Evolutionary conservation across 2,888 invertebrate genomes (phyloP), one percentile per base, ranked within the genome.

Genomic region (Malthinus flaveolus): DNA sequence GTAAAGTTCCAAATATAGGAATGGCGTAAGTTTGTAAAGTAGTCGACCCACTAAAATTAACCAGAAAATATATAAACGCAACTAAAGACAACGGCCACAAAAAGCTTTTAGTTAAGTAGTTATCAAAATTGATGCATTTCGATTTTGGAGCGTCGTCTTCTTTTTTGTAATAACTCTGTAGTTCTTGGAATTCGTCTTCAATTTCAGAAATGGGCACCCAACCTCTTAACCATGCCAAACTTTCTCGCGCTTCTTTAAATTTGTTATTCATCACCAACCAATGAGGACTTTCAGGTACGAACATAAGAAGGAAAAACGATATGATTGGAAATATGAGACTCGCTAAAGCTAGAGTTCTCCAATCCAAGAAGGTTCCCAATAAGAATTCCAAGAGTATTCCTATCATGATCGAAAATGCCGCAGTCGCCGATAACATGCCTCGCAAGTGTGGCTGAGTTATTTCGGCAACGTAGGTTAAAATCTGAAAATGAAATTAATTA

Each of bases 401-500:
- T 1, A 87, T 77, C 59, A 91, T 90, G 64, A 91, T 87, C 65
- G 89, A 84, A 77, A 90, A 85, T 0, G 89, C 86, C 60, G 91
- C 89, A 11, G 90, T 86, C 5, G 91, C 90, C 0, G 90, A 82
- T 1, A 90, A 79, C 66, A 87, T 83, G 1, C 92, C 92, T 32
- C 92, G 84, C 34, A 91, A 82, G 70, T 89, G 87, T 0, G 92
- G 91, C 73, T 91, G 88, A 0, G 91, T 90, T 48, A 93, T 86
- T 80, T 93, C 92, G 4, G 92, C 91, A 9, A 92, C 91, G 74
- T 92, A 93, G 0, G 91, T 91, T 67, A 92, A 77, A 32, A 91
- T 88, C 88, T 89, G 70, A 31, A 73, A 72, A 10, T 10, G 37
- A 23, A 35, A 39, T 10, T 42, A 15, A 4, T 12, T 15, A n/a